Evolutionary conservation across 35 echinoderm and acorn worm species (phyloP).

Genomic region (Strongylocentrotus purpuratus): DNA sequence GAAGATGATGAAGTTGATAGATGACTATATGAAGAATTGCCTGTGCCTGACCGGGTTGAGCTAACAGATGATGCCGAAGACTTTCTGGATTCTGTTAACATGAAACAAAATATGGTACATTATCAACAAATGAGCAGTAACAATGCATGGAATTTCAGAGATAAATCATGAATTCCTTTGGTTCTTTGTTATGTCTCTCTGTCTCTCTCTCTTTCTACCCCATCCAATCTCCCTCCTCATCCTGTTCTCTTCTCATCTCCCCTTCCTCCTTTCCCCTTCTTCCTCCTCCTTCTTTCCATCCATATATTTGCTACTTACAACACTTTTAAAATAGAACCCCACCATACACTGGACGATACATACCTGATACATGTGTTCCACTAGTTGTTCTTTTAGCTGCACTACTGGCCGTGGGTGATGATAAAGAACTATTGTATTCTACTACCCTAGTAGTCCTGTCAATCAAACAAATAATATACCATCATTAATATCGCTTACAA

Average conservation of each 20-base stretch:
- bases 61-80: not conserved
- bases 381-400: conserved; percentile 30
- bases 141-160: not conserved
- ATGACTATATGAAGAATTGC: not conserved
- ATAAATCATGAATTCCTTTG: not conserved
- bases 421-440: conserved; percentile 11
- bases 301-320: not conserved
- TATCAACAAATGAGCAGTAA: not conserved
- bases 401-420: conserved; percentile 27
- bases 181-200: not conserved
- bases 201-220: not conserved
- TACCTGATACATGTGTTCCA: conserved; percentile 37
- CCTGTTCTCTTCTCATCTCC: not conserved
- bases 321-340: not conserved
- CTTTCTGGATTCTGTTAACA: not conserved
- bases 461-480: not conserved
- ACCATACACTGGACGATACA: not conserved
- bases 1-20: conserved; percentile 17
- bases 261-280: not conserved
- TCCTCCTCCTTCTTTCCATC: not conserved
- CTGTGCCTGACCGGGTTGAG: not conserved
- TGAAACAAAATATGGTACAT: not conserved
- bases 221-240: no score
- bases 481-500: not conserved
- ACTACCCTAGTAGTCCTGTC: conserved; percentile 35